Percentiles rank a stretch among this genome's conserved stretches.
Evolutionary conservation across 2,888 invertebrate species (phyloP).

Genomic region (Chrysomela aeneicollis): DNA sequence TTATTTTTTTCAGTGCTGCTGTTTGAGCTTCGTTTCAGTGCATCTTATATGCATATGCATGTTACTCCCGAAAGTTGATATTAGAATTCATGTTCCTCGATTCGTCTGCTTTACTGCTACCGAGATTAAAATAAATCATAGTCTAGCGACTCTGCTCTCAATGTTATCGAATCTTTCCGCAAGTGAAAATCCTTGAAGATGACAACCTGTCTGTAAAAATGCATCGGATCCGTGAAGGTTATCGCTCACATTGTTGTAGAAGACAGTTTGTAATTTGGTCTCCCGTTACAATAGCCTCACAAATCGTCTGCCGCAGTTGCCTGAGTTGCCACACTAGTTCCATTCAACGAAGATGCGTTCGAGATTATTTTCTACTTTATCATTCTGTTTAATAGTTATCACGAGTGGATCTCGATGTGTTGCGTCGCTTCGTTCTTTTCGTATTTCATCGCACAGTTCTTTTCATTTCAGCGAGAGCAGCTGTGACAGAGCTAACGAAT

Average conservation of each 20-base stretch:
- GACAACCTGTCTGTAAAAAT: neutral
- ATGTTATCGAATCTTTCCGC: neutral
- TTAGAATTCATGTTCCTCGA: too few species aligned
- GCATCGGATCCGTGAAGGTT: neutral
- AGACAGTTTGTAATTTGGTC: constrained; percentile 2
- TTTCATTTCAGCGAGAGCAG: constrained; percentile 19
- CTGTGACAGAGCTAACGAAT: constrained; percentile 20
- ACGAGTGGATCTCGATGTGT: constrained; percentile 52
- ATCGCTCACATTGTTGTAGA: neutral
- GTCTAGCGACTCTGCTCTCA: too few species aligned
- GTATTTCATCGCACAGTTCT: constrained; percentile 21
- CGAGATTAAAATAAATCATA: too few species aligned
- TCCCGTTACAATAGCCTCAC: neutral
- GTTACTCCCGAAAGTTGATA: too few species aligned
- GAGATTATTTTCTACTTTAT: constrained; percentile 48
- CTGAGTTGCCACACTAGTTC: neutral
- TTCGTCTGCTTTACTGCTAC: too few species aligned
- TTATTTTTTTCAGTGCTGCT: too few species aligned
- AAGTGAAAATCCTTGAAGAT: neutral
- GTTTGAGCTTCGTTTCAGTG: too few species aligned
- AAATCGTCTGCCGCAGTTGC: neutral
- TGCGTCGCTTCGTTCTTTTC: constrained; percentile 42
- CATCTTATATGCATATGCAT: too few species aligned
- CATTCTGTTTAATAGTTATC: constrained; percentile 54
- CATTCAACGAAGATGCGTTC: constrained; percentile 1